phyloP scores from a whole-genome alignment of 1,140 invertebrate genomes.

The Mylabris phalerata region DNA sequence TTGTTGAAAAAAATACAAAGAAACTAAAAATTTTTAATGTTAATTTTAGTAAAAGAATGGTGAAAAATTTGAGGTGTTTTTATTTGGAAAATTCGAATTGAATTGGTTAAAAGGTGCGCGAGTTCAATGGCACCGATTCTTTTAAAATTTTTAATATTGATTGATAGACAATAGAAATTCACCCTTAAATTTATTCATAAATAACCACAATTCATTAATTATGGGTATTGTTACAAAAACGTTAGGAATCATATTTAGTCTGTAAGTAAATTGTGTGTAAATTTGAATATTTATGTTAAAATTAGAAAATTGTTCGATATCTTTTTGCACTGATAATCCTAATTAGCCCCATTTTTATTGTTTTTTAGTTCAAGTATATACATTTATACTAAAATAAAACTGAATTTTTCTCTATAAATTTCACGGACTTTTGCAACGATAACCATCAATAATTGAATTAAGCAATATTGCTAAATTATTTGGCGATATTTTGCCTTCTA shows the following conservation, averaged over 20 bases:
- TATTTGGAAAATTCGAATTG: no score
- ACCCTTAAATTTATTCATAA: not conserved
- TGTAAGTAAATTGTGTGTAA: slow-evolving; percentile 51
- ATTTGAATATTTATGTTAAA: not conserved
- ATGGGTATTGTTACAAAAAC: slow-evolving; percentile 65
- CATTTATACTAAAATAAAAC: not conserved
- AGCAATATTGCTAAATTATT: not conserved
- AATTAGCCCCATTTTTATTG: slow-evolving; percentile 3
- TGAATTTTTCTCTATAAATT: not conserved
- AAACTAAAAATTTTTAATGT: no score
- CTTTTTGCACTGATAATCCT: slow-evolving; percentile 1
- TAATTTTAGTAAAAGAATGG: no score
- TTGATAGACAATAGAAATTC: no score
- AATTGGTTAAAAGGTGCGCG: not conserved
- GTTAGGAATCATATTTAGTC: slow-evolving; percentile 63
- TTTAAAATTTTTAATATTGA: no score
- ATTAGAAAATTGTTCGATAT: not conserved
- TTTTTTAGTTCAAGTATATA: not conserved
- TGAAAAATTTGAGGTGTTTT: no score
- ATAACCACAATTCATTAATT: slow-evolving; percentile 33
- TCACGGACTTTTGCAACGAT: not conserved
- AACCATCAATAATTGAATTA: not conserved
- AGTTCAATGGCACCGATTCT: slow-evolving; percentile 4
- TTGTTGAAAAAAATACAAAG: no score
- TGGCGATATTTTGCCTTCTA: not conserved